phyloP scores from a whole-genome alignment of 2,113 vertebrate genomes.

The Procavia capensis region DNA sequence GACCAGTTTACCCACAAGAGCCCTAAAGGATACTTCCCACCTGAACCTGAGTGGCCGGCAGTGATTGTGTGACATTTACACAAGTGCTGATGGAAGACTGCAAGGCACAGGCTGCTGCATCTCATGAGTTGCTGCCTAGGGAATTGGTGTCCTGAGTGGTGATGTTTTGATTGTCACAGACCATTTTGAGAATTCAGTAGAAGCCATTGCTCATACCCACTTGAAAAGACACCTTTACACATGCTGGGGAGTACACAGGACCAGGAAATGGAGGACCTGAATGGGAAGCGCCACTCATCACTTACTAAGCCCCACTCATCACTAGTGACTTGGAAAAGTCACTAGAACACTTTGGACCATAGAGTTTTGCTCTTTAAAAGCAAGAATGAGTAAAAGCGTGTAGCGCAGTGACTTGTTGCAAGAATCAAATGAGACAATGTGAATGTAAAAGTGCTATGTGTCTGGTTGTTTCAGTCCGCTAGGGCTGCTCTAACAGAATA shows the following conservation, averaged over 20 bases:
- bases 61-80: constrained; percentile 47
- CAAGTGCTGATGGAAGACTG: neutral
- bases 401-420: neutral
- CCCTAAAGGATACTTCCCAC: neutral
- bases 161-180: neutral
- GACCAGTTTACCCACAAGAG: neutral
- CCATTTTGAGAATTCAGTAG: neutral
- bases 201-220: neutral
- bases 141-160: neutral
- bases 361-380: neutral
- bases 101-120: neutral
- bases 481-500: too few relatives aligned
- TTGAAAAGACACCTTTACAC: neutral
- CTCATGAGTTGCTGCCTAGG: neutral
- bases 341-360: neutral
- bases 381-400: neutral
- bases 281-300: neutral
- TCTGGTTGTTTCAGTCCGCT: too few relatives aligned
- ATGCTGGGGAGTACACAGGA: neutral
- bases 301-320: too few relatives aligned
- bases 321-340: neutral
- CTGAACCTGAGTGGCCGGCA: neutral
- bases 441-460: neutral
- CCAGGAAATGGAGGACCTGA: neutral
- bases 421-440: constrained; percentile 19